These are phyloP conservation scores for Pollachius pollachius DNA, from an alignment of 2,113 vertebrate species.

Conservation along the genomic window DNA sequence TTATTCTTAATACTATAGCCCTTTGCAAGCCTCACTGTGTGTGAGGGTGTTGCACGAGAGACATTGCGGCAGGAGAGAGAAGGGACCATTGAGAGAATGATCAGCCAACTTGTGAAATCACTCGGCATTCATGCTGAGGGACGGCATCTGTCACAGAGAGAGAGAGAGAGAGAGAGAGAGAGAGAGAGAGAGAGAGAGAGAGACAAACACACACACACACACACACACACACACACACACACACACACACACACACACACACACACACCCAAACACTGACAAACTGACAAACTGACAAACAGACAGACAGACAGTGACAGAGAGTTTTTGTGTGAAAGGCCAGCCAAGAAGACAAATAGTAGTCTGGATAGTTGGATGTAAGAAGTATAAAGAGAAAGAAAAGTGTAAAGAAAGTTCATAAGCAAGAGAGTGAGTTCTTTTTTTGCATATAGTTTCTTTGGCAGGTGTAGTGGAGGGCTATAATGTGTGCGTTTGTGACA, in stretches of 20 bases:
- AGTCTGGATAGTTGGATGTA: too few relatives aligned
- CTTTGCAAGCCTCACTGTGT: not conserved
- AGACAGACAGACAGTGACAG: too few relatives aligned
- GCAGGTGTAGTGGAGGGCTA: too few relatives aligned
- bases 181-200: not conserved
- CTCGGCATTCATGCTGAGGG: not conserved
- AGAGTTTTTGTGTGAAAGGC: too few relatives aligned
- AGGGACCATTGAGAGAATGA: not conserved
- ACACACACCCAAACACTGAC: too few relatives aligned
- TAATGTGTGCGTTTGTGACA: conserved; percentile 14
- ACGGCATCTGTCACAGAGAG: not conserved
- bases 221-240: too few relatives aligned
- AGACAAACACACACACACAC: not conserved
- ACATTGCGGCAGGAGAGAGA: not conserved
- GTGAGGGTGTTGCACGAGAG: not conserved
- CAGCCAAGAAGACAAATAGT: too few relatives aligned
- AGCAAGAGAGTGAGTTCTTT: not conserved
- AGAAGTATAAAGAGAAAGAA: conserved; percentile 2
- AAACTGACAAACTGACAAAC: too few relatives aligned
- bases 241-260: too few relatives aligned
- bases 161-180: not conserved
- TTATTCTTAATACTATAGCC: too few relatives aligned
- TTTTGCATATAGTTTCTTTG: too few relatives aligned
- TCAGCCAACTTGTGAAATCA: not conserved
- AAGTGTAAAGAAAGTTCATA: not conserved